phyloP scores from a whole-genome alignment of 1,140 invertebrate species.

The Meloidogyne hapla region DNA sequence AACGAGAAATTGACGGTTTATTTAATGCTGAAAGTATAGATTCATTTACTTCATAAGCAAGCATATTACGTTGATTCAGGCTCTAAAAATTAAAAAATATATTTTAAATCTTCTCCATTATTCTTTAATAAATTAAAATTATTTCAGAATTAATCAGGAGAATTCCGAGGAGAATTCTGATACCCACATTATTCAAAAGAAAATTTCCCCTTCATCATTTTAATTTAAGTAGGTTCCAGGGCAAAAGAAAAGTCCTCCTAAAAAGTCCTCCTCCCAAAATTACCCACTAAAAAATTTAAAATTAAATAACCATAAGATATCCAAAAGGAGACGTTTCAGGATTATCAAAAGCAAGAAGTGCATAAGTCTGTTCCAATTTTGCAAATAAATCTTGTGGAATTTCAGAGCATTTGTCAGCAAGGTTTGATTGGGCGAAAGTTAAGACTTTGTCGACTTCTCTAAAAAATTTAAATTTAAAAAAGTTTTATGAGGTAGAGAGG shows the following conservation, averaged over 20 bases:
- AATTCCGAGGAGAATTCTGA: no score
- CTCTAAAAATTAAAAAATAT: constrained; percentile 8
- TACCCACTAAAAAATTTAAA: neutral
- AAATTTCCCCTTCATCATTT: no score
- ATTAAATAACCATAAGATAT: constrained; percentile 76
- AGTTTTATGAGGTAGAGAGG: neutral
- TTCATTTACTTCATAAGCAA: constrained; percentile 43
- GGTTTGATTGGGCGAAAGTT: constrained; percentile 42
- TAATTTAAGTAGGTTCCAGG: no score
- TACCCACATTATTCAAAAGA: no score
- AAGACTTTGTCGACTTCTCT: constrained; percentile 50
- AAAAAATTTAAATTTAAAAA: neutral
- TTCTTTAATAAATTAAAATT: no score
- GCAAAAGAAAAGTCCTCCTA: no score
- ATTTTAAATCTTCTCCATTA: no score
- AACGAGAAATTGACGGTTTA: constrained; percentile 31
- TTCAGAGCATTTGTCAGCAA: constrained; percentile 45
- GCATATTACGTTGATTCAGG: constrained; percentile 75
- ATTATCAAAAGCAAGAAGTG: constrained; percentile 91
- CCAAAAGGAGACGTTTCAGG: constrained; percentile 90
- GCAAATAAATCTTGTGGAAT: constrained; percentile 46
- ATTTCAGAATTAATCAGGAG: no score
- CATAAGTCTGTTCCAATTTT: constrained; percentile 77
- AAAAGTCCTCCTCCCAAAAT: neutral
- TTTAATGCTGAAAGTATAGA: constrained; percentile 36